Evolutionary conservation across 2,797 vertebrate genomes (phyloP), one percentile per base, ranked within the genome.

Genomic region (Crossoptilon crossoptilon): DNA sequence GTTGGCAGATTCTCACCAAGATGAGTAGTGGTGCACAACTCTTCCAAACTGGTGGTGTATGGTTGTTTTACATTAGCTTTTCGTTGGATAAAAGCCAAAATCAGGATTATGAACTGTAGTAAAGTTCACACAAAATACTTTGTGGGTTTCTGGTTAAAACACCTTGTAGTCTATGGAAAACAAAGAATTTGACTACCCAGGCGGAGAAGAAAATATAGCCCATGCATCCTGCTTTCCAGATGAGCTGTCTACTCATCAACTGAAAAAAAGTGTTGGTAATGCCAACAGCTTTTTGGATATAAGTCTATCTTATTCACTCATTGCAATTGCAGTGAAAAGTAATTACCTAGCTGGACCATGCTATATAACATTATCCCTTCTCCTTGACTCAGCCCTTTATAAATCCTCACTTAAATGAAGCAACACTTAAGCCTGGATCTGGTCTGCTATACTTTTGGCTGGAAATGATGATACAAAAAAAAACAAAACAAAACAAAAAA

Each of bases 171-270:
- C 29, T 56, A 31, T 41, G 44, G 55, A 69, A 43, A 59, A 44
- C 0, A 35, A 29, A 7, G 16, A 27, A 31, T 77, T 24, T 9
- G 7, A 3, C 46, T 67, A 13, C 43, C 15, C 14, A 14, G 9
- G 9, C 5, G 27, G 23, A 35, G 10, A 16, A 21, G 22, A 64
- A 7, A 22, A 64, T 58, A 31, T 14, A 62, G 17, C 8, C 60
- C 31, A 17, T 21, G 22, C 23, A 6, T 74, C 18, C 62, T 26
- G 22, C 58, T 79, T 43, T 71, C 58, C 29, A 56, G 39, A 48
- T 1, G 14, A 72, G 17, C n/a, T 60, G 44, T 56, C 35, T 70
- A 11, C 16, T 66, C 49, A 27, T 60, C 27, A 49, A 1, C 9
- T 49, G 13, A 23, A 11, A 43, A 82, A 77, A 70, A 2, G 6